phyloP scores from a whole-genome alignment of 2,888 invertebrate species.

The Polyploca ridens region DNA sequence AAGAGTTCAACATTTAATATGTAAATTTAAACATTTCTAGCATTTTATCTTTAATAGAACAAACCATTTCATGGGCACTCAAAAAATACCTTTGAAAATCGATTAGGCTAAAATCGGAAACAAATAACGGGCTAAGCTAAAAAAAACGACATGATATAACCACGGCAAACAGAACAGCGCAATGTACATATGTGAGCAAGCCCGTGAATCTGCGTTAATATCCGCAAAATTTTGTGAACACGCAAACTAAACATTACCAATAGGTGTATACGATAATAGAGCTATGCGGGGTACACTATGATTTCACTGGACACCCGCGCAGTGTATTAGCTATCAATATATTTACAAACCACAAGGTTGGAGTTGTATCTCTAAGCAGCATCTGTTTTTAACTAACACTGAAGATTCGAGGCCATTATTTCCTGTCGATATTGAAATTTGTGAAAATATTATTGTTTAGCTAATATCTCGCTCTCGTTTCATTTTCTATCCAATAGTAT shows the following conservation, averaged over 20 bases:
- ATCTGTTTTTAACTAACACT: not conserved
- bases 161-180: too few species aligned
- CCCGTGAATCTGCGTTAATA: not conserved
- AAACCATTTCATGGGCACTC: too few species aligned
- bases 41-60: too few species aligned
- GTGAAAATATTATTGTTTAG: not conserved
- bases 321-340: not conserved
- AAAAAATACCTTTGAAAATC: too few species aligned
- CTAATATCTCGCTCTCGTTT: too few species aligned
- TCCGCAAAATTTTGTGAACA: not conserved
- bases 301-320: not conserved
- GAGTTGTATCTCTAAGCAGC: not conserved
- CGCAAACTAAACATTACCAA: not conserved
- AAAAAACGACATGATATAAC: too few species aligned
- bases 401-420: not conserved
- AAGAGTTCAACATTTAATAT: too few species aligned
- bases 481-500: too few species aligned
- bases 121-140: too few species aligned
- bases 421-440: not conserved
- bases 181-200: too few species aligned
- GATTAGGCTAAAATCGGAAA: too few species aligned
- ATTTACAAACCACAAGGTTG: not conserved
- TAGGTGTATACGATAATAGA: slow-evolving; percentile 3
- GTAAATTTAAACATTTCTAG: too few species aligned
- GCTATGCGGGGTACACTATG: not conserved